Conservation (phyloP, 1,140 invertebrate species). For the Diprion similis region DNA sequence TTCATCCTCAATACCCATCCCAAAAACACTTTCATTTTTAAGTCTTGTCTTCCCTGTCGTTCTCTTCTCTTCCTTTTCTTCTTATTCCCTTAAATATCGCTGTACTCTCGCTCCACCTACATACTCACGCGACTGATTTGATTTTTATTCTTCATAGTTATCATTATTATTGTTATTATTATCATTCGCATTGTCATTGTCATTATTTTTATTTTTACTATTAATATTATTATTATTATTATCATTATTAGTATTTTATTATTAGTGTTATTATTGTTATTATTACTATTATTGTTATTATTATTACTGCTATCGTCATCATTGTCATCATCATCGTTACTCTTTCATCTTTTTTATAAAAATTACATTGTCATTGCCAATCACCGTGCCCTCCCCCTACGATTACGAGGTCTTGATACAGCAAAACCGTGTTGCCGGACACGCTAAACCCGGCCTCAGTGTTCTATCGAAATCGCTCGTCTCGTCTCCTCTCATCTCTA, state of each 20-base stretch:
- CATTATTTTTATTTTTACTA: background rate
- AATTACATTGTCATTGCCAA: background rate
- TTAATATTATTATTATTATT: background rate
- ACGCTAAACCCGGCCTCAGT: slow-evolving; percentile 46
- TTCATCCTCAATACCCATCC: background rate
- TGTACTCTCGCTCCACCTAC: background rate
- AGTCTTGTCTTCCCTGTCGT: background rate
- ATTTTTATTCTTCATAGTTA: background rate
- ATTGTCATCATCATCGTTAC: background rate
- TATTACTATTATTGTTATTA: background rate
- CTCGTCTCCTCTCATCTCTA: background rate
- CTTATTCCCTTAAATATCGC: background rate
- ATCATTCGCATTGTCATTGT: background rate
- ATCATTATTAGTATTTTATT: too few species aligned
- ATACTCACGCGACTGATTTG: background rate
- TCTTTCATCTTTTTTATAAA: background rate
- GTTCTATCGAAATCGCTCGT: slow-evolving; percentile 29
- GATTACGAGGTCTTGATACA: background rate
- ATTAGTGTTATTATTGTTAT: slow-evolving; percentile 1
- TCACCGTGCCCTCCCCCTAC: background rate
- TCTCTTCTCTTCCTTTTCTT: background rate
- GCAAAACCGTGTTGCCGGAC: slow-evolving; percentile 46
- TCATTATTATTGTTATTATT: slow-evolving; percentile 3
- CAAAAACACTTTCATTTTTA: background rate
- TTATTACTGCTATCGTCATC: background rate